Base-by-base conservation (phyloP, 2,797 vertebrate species). In the Notolabrus celidotus region DNA sequence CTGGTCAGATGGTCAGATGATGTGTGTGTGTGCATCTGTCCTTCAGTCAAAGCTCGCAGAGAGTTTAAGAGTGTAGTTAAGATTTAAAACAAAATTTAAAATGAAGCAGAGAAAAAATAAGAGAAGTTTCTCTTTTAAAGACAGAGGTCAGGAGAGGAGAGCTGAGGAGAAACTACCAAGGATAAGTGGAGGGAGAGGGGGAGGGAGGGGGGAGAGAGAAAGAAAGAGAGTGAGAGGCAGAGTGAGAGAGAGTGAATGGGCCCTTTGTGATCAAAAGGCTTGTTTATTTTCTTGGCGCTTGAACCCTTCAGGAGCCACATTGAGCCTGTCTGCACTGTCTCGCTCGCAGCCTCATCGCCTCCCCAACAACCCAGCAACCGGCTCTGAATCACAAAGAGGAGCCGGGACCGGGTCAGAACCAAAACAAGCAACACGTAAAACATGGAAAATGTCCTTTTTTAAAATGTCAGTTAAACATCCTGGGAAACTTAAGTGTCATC, bases 241-340 rank as follows among this genome's bases (percentile, higher is more conserved):
- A 19, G 74, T 47, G 74, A 59, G 60, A 61, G 76, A 41, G 85
- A 79, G 84, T 94, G 91, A 95, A 94, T 94, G 89, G 91, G 76
- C 74, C 88, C 93, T 94, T 95, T 95, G 93, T 94, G 92, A 94
- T 95, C 92, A 92, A 93, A 93, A 91, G 91, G 73, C 88, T 90
- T 93, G 92, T 94, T 94, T 94, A 93, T 94, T 94, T 95, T 94
- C 92, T 93, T 91, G 87, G 90, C 83, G 87, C 92, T 93, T 92
- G 90, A 93, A 93, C 85, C 90, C 89, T 78, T 93, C 82, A 92
- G 91, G 89, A 94, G 92, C 92, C 91, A 90, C 92, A 82, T 89
- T 80, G 86, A 85, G 83, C 53, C 87, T 85, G 91, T 93, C 91
- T 87, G 74, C 76, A 27, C 86, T 68, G 87, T 88, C 87, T 87